Conservation (phyloP, 2,888 invertebrate genomes). For the Zelleria hepariella region DNA sequence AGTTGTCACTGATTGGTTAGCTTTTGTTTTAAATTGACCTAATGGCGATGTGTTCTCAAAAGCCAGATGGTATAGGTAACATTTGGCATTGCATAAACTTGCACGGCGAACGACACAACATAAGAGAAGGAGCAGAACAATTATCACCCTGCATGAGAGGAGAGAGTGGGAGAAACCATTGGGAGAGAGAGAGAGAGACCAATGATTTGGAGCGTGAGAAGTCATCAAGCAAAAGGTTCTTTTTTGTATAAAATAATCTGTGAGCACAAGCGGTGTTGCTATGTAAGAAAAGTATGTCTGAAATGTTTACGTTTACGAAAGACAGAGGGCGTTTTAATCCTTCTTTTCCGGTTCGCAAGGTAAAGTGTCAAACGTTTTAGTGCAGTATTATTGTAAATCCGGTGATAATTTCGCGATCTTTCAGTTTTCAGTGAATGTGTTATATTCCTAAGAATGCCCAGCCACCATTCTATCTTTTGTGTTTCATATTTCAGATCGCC, state of each 20-base stretch:
- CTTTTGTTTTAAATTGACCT: constrained; percentile 37
- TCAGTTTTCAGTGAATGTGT: constrained; percentile 19
- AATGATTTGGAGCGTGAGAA: too few species aligned
- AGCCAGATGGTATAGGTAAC: too few species aligned
- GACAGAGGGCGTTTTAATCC: constrained; percentile 20
- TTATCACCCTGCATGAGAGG: too few species aligned
- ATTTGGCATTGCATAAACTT: too few species aligned
- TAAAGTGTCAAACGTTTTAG: constrained; percentile 61
- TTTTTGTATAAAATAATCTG: too few species aligned
- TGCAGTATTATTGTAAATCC: constrained; percentile 46
- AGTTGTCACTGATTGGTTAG: constrained; percentile 22
- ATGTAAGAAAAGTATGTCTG: not conserved
- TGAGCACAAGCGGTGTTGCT: too few species aligned
- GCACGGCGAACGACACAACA: too few species aligned
- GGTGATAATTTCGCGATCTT: constrained; percentile 42
- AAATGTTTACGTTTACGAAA: constrained; percentile 7
- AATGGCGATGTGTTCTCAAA: not conserved
- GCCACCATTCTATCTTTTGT: constrained; percentile 32
- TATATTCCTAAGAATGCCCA: constrained; percentile 23
- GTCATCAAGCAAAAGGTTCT: too few species aligned
- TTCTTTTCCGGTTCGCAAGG: constrained; percentile 69
- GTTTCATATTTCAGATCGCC: constrained; percentile 62
- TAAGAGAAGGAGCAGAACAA: too few species aligned
- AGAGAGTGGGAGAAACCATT: too few species aligned
- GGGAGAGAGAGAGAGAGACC: too few species aligned